phyloP scores from a whole-genome alignment of 2,797 vertebrate species.

The Amphiprion clarkii region DNA sequence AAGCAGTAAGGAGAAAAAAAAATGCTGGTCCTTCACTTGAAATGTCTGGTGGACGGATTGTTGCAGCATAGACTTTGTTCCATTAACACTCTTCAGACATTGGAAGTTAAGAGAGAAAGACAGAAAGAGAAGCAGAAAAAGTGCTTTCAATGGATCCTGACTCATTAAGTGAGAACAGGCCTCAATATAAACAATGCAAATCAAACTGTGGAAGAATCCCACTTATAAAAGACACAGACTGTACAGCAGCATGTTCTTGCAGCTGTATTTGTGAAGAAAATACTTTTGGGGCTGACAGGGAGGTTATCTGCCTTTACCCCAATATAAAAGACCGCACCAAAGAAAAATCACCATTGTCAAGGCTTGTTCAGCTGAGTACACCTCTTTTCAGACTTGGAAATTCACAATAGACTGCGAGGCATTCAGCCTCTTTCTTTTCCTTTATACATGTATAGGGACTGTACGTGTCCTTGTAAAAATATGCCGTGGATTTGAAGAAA shows the following conservation, averaged over 20 bases:
- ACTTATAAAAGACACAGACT: background rate
- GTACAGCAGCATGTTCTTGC: background rate
- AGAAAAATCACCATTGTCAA: background rate
- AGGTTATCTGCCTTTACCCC: background rate
- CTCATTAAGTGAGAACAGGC: no score
- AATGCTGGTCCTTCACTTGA: background rate
- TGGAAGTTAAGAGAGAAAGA: no score
- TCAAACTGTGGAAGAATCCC: no score
- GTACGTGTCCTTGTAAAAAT: constrained; percentile 5
- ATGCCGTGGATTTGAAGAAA: background rate
- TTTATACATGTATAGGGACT: constrained; percentile 10
- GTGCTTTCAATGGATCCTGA: no score
- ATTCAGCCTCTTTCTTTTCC: constrained; percentile 1
- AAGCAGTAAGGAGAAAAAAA: background rate
- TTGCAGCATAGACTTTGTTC: background rate
- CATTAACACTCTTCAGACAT: no score
- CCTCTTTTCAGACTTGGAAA: background rate
- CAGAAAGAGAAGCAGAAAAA: no score
- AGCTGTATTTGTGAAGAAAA: constrained; percentile 1
- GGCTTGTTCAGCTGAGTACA: background rate
- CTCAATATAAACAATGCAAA: background rate
- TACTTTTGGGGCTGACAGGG: background rate
- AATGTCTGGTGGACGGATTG: background rate
- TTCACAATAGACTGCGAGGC: constrained; percentile 2
- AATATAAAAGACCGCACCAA: background rate